A percentile compares a stretch with the other conserved stretches of the same genome.
Conservation (phyloP, 2,888 invertebrate species). For the Taenaris catops region DNA sequence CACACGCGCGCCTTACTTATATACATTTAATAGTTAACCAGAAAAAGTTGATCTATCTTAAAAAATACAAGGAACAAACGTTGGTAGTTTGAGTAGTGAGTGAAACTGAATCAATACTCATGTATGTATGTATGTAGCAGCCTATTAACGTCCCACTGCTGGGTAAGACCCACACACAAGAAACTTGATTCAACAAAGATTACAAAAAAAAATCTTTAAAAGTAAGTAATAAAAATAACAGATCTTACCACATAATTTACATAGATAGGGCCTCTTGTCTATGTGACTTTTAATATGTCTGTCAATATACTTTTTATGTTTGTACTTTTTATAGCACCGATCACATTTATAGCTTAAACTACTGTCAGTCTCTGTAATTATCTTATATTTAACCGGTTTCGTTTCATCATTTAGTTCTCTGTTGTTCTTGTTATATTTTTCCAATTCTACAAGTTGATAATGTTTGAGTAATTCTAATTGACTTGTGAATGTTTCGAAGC, state of each 20-base stretch:
- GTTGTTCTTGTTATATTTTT: conserved; percentile 19
- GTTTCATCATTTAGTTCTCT: conserved; percentile 10
- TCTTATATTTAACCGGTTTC: conserved; percentile 25
- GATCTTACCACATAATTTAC: conserved; percentile 60
- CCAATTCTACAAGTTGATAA: conserved; percentile 18
- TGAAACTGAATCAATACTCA: no score
- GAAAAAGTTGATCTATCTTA: no score
- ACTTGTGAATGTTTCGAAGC: conserved; percentile 15
- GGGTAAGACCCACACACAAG: no score
- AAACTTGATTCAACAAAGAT: no score
- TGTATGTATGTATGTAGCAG: no score
- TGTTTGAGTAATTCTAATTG: conserved; percentile 18
- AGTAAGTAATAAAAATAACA: not conserved
- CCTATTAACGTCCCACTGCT: no score
- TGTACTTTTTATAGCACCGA: conserved; percentile 38
- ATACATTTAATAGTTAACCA: no score
- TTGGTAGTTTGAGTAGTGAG: no score
- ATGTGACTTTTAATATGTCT: conserved; percentile 41
- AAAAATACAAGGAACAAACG: no score
- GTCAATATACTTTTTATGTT: conserved; percentile 33
- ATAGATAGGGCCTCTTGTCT: conserved; percentile 45
- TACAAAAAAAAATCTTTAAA: not conserved
- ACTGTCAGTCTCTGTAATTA: conserved; percentile 18
- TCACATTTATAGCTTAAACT: conserved; percentile 39
- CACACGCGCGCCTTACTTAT: no score